A percentile compares a stretch with the other conserved stretches of the same genome.
phyloP scores from a whole-genome alignment of 2,797 vertebrate species.

The Melanotaenia pygmaea region DNA sequence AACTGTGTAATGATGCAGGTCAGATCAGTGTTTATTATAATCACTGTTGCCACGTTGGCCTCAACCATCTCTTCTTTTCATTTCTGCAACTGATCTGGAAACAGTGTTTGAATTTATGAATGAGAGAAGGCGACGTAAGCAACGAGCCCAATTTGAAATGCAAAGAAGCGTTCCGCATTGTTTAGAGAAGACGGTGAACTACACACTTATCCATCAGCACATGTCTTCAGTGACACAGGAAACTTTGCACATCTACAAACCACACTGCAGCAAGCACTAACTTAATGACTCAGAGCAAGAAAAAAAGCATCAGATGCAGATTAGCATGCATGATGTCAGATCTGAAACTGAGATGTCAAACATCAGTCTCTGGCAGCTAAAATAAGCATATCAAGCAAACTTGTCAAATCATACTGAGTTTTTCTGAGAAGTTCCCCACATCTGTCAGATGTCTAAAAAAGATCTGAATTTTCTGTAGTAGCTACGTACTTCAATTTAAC shows the following conservation, averaged over 20 bases:
- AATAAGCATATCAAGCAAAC: not conserved
- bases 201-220: too few species aligned
- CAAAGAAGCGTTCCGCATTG: not conserved
- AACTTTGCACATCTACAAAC: constrained; percentile 26
- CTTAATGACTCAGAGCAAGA: constrained; percentile 27
- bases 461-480: too few species aligned
- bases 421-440: not conserved
- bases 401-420: too few species aligned
- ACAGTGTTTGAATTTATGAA: constrained; percentile 47
- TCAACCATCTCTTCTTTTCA: constrained; percentile 25
- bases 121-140: constrained; percentile 3
- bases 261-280: constrained; percentile 17
- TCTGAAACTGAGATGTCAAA: not conserved
- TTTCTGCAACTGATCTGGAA: constrained; percentile 34
- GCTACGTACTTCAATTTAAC: too few species aligned
- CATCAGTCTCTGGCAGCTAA: not conserved
- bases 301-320: not conserved
- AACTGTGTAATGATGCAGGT: not conserved
- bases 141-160: constrained; percentile 1
- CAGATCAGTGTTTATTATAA: constrained; percentile 11
- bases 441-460: too few species aligned
- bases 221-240: constrained; percentile 6
- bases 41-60: not conserved
- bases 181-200: not conserved
- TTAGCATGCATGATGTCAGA: not conserved